These are phyloP conservation scores for Pteronotus mesoamericanus DNA, from an alignment of 2,797 vertebrate genomes.

Conservation along the genomic window DNA sequence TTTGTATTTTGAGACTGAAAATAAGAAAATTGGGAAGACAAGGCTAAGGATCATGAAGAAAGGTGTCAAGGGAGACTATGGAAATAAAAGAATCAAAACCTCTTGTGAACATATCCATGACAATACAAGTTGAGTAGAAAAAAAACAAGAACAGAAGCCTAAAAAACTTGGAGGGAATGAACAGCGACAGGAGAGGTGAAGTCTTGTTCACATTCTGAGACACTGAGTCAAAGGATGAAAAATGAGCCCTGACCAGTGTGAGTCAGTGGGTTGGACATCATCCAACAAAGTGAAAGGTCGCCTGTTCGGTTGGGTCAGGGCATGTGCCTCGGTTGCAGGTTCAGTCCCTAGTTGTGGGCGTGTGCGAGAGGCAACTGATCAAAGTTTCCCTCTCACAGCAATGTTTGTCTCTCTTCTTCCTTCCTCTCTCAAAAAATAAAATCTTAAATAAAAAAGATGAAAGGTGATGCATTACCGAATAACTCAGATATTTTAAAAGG, in stretches of 20 bases:
- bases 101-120: neutral
- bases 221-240: neutral
- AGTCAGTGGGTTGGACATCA: neutral
- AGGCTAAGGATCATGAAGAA: neutral
- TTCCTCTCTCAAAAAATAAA: neutral
- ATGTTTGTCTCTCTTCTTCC: no score
- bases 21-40: neutral
- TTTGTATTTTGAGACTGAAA: neutral
- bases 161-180: neutral
- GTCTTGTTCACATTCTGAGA: slow-evolving; percentile 13
- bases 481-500: neutral
- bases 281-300: neutral
- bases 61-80: neutral
- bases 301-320: neutral
- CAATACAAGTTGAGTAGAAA: neutral
- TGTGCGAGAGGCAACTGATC: neutral
- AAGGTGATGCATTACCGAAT: neutral
- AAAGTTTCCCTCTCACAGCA: neutral
- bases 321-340: neutral
- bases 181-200: neutral
- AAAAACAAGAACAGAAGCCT: neutral
- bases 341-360: neutral
- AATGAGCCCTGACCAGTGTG: neutral
- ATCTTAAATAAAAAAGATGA: neutral
- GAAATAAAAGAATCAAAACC: neutral